Evolutionary conservation across 2,113 vertebrate species (phyloP).

Genomic region (Scophthalmus maximus): DNA sequence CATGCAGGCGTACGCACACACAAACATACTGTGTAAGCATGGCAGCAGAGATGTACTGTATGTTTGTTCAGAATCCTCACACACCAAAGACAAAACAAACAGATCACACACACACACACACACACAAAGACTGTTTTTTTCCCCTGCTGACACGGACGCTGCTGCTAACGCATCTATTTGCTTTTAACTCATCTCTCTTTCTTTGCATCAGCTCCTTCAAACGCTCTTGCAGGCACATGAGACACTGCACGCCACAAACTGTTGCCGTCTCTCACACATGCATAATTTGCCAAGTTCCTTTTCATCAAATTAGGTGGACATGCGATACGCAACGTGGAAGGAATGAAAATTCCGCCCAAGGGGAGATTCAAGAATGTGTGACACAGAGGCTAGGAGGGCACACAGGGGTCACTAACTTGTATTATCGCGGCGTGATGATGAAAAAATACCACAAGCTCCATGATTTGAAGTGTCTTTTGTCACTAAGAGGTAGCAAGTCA

Average conservation of each 20-base stretch:
- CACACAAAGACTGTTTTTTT: neutral
- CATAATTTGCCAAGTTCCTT: too few relatives aligned
- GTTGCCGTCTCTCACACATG: neutral
- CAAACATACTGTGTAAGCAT: conserved; percentile 3
- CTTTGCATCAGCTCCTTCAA: neutral
- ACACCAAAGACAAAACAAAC: conserved; percentile 27
- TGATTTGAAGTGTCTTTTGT: too few relatives aligned
- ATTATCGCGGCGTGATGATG: too few relatives aligned
- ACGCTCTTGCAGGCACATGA: neutral
- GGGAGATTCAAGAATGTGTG: too few relatives aligned
- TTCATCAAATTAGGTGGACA: too few relatives aligned
- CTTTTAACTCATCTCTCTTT: conserved; percentile 3
- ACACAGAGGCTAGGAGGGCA: too few relatives aligned
- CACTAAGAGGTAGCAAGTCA: too few relatives aligned
- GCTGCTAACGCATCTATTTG: conserved; percentile 6
- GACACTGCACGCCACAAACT: neutral
- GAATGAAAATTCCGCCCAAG: too few relatives aligned
- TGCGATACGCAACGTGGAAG: too few relatives aligned
- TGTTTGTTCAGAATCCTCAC: conserved; percentile 31
- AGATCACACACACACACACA: conserved; percentile 21
- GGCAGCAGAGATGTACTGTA: neutral
- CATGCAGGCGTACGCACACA: too few relatives aligned
- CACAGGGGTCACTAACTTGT: too few relatives aligned
- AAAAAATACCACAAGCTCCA: too few relatives aligned
- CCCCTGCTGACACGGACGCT: conserved; percentile 1